Conservation (phyloP, 1,140 invertebrate species). For the Drosophila mojavensis region DNA sequence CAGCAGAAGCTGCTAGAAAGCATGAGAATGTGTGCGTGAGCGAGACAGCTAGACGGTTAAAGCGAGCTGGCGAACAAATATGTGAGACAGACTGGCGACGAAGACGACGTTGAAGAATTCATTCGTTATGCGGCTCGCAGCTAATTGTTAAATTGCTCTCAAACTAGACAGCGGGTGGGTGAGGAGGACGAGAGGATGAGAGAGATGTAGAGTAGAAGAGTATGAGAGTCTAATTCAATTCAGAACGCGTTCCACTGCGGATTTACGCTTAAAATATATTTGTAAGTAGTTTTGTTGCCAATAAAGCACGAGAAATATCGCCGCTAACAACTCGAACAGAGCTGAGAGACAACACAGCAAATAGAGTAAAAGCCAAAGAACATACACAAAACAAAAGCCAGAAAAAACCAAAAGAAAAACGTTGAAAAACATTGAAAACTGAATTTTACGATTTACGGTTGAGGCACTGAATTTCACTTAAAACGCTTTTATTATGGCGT, state of each 20-base stretch:
- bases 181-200: too few species aligned
- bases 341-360: slow-evolving; percentile 9
- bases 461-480: slow-evolving; percentile 78
- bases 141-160: slow-evolving; percentile 58
- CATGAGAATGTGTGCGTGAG: background rate
- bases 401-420: slow-evolving; percentile 15
- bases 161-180: slow-evolving; percentile 14
- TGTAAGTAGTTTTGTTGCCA: slow-evolving; percentile 43
- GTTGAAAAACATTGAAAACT: slow-evolving; percentile 65
- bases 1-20: slow-evolving; percentile 29
- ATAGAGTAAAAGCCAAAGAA: slow-evolving; percentile 36
- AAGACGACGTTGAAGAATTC: slow-evolving; percentile 16
- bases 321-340: slow-evolving; percentile 27
- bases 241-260: slow-evolving; percentile 44
- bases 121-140: slow-evolving; percentile 10
- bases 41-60: background rate
- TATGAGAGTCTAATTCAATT: slow-evolving; percentile 41
- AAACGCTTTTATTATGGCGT: slow-evolving; percentile 77
- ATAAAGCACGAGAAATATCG: slow-evolving; percentile 46
- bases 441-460: slow-evolving; percentile 77
- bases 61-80: slow-evolving; percentile 26
- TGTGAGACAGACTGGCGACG: slow-evolving; percentile 53
- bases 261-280: slow-evolving; percentile 44
- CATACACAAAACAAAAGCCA: background rate
- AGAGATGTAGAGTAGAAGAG: background rate